Base-by-base conservation (phyloP, 2,888 invertebrate species). In the Encarsia formosa region DNA sequence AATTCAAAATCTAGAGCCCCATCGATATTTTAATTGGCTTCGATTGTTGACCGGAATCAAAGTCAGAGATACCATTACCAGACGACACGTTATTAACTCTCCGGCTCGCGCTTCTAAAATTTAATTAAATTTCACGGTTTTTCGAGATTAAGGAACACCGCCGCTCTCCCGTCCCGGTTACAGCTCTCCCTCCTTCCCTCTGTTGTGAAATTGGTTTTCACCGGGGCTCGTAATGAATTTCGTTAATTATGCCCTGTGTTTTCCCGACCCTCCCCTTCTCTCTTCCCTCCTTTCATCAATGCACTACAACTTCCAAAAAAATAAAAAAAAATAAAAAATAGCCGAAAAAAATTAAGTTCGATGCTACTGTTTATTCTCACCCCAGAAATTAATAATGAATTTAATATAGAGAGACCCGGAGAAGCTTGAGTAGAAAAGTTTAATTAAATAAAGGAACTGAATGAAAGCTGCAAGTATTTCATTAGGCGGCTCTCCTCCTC, bases 61-160 rank as follows among this genome's bases (percentile, higher is more conserved):
- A n/a, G n/a, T n/a, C n/a, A n/a, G n/a, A n/a, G n/a, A n/a, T n/a
- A n/a, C n/a, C n/a, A n/a, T n/a, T n/a, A n/a, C n/a, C n/a, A n/a
- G n/a, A 65, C 60, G 64, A 68, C 63, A 64, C 66, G 65, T 68
- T 69, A 68, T 70, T 69, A 70, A 61, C 65, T 66, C 66, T 65
- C 68, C 67, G 67, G 64, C 66, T 67, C 65, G 66, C 66, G 65
- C 69, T 70, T 69, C 71, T 69, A 70, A 45, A 70, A 72, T 73
- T 72, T 73, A 73, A 73, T 73, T 73, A 73, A 73, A 72, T 71
- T 72, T 73, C 69, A 71, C 68, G 69, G 71, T 73, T 73, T 73
- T 72, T 73, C 70, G 65, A 70, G 72, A 73, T 72, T 71, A 73
- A 71, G 65, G 69, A 69, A 67, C 66, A 65, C 61, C 63, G 63